Evolutionary conservation across 2,888 invertebrate species (phyloP).

Genomic region (Drosophila helvetica): DNA sequence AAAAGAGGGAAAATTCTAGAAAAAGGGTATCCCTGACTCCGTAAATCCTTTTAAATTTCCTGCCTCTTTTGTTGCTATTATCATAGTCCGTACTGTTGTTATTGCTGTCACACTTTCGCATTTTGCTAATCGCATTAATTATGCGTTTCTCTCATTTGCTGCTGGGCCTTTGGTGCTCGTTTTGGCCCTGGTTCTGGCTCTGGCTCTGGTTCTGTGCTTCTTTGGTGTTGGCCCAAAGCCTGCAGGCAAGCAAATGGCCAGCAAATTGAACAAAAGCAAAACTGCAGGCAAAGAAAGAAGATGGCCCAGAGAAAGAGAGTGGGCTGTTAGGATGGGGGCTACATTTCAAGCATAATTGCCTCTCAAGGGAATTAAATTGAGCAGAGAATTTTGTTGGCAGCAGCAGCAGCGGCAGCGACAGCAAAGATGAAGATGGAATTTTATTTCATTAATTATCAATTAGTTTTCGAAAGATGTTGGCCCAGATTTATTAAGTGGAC

Average conservation of each 20-base stretch:
- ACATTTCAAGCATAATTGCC: constrained; percentile 64
- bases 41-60: too few relatives aligned
- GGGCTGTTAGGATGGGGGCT: constrained; percentile 14
- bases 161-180: constrained; percentile 59
- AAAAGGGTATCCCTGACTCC: constrained; percentile 16
- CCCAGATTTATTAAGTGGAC: constrained; percentile 58
- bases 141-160: constrained; percentile 68
- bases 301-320: background rate
- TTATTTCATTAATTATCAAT: constrained; percentile 78
- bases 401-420: constrained; percentile 18
- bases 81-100: constrained; percentile 54
- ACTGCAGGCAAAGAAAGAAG: constrained; percentile 59
- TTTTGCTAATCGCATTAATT: constrained; percentile 77
- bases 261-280: constrained; percentile 70
- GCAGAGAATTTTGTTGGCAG: constrained; percentile 43
- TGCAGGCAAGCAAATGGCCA: constrained; percentile 69
- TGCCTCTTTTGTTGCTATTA: constrained; percentile 14
- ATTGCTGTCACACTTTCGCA: constrained; percentile 73
- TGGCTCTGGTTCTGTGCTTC: background rate
- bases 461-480: constrained; percentile 75
- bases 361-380: constrained; percentile 71
- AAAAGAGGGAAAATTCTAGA: background rate
- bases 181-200: constrained; percentile 9
- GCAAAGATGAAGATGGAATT: constrained; percentile 56
- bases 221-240: constrained; percentile 26